phyloP scores from a whole-genome alignment of 2,888 invertebrate genomes.

The Cryptocephalus moraei region DNA sequence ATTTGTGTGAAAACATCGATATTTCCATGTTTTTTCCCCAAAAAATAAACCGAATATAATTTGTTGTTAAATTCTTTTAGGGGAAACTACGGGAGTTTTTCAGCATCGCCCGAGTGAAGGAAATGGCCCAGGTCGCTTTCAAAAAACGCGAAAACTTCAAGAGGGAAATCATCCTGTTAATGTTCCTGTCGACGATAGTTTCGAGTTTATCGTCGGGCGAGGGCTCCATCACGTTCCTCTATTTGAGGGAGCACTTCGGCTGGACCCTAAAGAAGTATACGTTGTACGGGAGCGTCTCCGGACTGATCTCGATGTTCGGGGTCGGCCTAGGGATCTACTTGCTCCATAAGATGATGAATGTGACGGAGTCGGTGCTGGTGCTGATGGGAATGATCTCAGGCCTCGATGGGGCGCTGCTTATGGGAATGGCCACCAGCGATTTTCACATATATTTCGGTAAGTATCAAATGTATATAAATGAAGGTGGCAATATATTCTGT shows the following conservation, averaged over 20 bases:
- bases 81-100: slow-evolving; percentile 14
- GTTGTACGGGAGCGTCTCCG: slow-evolving; percentile 43
- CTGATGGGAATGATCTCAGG: slow-evolving; percentile 34
- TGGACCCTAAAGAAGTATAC: slow-evolving; percentile 57
- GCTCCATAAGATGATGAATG: slow-evolving; percentile 41
- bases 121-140: slow-evolving; percentile 46
- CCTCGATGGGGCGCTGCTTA: slow-evolving; percentile 25
- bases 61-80: slow-evolving; percentile 8
- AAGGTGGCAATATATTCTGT: no score
- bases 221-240: slow-evolving; percentile 48
- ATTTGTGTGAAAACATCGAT: background rate
- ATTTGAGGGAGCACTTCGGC: slow-evolving; percentile 50
- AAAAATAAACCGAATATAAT: background rate
- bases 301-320: slow-evolving; percentile 45
- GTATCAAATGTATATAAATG: slow-evolving; percentile 12
- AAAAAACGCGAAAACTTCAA: slow-evolving; percentile 46
- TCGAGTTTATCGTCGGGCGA: slow-evolving; percentile 40
- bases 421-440: slow-evolving; percentile 36
- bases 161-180: slow-evolving; percentile 42
- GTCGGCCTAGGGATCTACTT: slow-evolving; percentile 47
- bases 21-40: background rate
- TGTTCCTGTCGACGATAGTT: slow-evolving; percentile 35
- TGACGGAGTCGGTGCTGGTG: slow-evolving; percentile 39
- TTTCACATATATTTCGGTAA: slow-evolving; percentile 48
- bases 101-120: slow-evolving; percentile 12